Evolutionary conservation across 2,113 vertebrate genomes (phyloP).

Genomic region (Hippopotamus amphibius): DNA sequence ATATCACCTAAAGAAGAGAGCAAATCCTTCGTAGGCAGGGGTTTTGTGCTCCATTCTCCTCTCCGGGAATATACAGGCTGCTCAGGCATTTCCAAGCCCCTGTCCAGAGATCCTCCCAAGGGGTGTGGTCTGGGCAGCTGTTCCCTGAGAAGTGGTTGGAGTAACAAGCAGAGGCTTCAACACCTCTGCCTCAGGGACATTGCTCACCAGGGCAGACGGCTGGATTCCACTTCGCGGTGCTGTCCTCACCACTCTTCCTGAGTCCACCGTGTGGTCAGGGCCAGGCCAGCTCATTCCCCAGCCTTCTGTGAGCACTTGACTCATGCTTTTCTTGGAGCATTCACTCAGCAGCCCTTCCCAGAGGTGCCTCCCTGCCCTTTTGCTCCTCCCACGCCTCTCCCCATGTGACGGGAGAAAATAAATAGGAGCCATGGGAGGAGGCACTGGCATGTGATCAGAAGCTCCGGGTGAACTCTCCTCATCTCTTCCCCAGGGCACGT

Average conservation of each 20-base stretch:
- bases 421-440: not conserved
- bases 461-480: not conserved
- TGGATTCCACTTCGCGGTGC: not conserved
- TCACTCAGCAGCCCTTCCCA: not conserved
- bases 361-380: not conserved
- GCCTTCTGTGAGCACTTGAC: not conserved
- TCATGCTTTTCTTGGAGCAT: not conserved
- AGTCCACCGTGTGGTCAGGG: not conserved
- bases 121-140: not conserved
- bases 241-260: not conserved
- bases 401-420: not conserved
- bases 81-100: not conserved
- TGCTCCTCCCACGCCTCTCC: not conserved
- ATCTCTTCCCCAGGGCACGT: not conserved
- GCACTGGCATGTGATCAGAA: constrained; percentile 19
- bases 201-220: not conserved
- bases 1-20: not conserved
- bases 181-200: not conserved
- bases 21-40: not conserved
- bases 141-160: not conserved
- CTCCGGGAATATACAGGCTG: not conserved
- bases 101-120: not conserved
- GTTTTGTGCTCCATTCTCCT: not conserved
- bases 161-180: not conserved
- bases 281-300: not conserved